Conservation (phyloP, 2,888 invertebrate genomes). For the Dicyrtoma fusca region DNA sequence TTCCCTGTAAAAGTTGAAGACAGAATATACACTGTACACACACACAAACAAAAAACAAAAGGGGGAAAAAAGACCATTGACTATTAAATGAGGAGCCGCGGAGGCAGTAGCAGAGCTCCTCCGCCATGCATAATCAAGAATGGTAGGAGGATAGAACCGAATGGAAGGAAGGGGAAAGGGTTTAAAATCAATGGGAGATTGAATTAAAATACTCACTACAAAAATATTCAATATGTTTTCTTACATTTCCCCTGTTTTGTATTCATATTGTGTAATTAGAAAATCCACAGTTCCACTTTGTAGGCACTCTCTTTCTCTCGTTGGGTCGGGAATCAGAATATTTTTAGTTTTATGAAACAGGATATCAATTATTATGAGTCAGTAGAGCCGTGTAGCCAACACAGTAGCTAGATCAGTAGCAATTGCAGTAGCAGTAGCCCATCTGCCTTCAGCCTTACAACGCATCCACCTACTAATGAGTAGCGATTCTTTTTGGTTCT, state of each 20-base stretch:
- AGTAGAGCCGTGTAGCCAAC: no score
- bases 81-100: not conserved
- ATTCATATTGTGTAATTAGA: conserved; percentile 23
- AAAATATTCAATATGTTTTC: conserved; percentile 17
- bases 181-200: conserved; percentile 20
- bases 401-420: not conserved
- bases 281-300: conserved; percentile 6
- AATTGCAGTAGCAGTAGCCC: no score
- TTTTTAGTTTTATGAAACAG: no score
- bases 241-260: conserved; percentile 17
- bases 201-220: conserved; percentile 27
- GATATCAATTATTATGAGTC: not conserved
- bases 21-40: no score
- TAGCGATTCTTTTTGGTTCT: no score
- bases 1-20: no score
- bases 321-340: not conserved
- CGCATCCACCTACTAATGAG: no score
- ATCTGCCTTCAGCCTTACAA: no score
- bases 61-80: not conserved
- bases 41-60: not conserved
- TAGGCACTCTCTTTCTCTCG: not conserved
- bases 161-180: not conserved
- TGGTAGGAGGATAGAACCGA: no score
- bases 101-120: not conserved
- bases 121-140: conserved; percentile 14